A percentile compares a stretch with the other conserved stretches of the same genome.
Conservation (phyloP, 2,888 invertebrate genomes). For the Conus canariensis region DNA sequence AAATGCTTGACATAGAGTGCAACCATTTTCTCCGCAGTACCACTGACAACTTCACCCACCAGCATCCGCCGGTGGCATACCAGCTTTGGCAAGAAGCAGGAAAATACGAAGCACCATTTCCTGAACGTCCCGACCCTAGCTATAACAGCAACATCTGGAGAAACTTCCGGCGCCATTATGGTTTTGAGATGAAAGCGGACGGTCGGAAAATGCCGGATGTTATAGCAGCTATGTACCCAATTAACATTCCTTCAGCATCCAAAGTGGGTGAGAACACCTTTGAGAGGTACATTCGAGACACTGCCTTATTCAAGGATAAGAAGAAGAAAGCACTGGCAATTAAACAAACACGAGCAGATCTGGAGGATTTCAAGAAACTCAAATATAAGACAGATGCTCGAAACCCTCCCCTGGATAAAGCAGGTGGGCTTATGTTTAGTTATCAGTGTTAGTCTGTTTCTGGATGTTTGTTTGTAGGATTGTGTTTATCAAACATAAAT, state of each 20-base stretch:
- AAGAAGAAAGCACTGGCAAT: slow-evolving; percentile 69
- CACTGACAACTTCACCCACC: slow-evolving; percentile 62
- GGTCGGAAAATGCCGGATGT: slow-evolving; percentile 73
- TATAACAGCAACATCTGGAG: slow-evolving; percentile 78
- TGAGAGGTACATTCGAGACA: slow-evolving; percentile 74
- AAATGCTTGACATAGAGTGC: slow-evolving; percentile 75
- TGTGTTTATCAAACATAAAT: no score
- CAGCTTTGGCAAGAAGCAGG: slow-evolving; percentile 78
- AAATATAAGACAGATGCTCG: slow-evolving; percentile 70
- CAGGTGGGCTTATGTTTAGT: slow-evolving; percentile 61
- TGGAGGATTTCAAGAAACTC: slow-evolving; percentile 69
- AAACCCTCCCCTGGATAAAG: slow-evolving; percentile 76
- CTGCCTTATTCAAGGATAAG: slow-evolving; percentile 72
- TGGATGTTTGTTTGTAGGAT: no score
- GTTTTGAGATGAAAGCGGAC: slow-evolving; percentile 68
- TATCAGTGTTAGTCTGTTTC: not conserved
- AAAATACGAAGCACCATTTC: slow-evolving; percentile 72
- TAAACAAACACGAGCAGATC: slow-evolving; percentile 67
- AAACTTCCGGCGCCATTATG: slow-evolving; percentile 74
- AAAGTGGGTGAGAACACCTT: slow-evolving; percentile 74
- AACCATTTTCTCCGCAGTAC: slow-evolving; percentile 72
- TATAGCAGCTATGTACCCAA: slow-evolving; percentile 76
- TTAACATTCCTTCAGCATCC: slow-evolving; percentile 77
- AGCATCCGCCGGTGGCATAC: slow-evolving; percentile 68
- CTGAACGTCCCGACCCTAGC: slow-evolving; percentile 68